Evolutionary conservation across 2,888 invertebrate species (phyloP).

Genomic region (Caenorhabditis afra): DNA sequence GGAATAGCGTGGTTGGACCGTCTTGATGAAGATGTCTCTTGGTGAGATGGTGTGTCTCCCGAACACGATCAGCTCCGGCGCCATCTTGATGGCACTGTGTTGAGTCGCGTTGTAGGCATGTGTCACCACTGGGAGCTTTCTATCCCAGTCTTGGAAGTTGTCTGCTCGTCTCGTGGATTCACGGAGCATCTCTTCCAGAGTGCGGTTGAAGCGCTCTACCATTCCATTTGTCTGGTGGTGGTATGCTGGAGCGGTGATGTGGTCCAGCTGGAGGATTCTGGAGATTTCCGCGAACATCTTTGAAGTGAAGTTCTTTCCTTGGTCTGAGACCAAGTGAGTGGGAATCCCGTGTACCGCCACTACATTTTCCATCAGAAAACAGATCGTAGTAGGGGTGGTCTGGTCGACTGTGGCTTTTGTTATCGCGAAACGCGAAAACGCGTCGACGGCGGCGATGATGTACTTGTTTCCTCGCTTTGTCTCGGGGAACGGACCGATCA

Average conservation of each 20-base stretch:
- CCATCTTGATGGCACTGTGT: slow-evolving; percentile 31
- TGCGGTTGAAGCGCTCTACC: slow-evolving; percentile 53
- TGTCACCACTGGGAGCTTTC: slow-evolving; percentile 29
- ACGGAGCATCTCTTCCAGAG: slow-evolving; percentile 43
- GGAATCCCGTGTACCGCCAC: slow-evolving; percentile 26
- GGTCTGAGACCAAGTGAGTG: slow-evolving; percentile 22
- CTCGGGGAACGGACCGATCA: slow-evolving; percentile 47
- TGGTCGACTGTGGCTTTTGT: slow-evolving; percentile 12
- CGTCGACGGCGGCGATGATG: slow-evolving; percentile 23
- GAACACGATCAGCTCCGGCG: slow-evolving; percentile 16
- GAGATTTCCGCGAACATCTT: slow-evolving; percentile 8
- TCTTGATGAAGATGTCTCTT: too few relatives aligned
- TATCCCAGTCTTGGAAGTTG: slow-evolving; percentile 46
- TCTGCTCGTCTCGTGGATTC: neutral
- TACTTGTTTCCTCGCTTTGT: slow-evolving; percentile 39
- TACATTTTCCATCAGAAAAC: slow-evolving; percentile 14
- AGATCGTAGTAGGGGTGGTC: neutral
- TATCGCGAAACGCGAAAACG: slow-evolving; percentile 41
- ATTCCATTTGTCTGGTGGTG: slow-evolving; percentile 59
- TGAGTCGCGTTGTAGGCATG: slow-evolving; percentile 44
- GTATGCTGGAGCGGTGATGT: slow-evolving; percentile 27
- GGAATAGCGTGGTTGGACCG: too few relatives aligned
- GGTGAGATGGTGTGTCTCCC: too few relatives aligned
- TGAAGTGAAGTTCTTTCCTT: slow-evolving; percentile 20
- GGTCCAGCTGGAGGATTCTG: neutral